These are phyloP conservation scores for Sialia sialis DNA, from an alignment of 2,113 vertebrate species.

Conservation along the genomic window DNA sequence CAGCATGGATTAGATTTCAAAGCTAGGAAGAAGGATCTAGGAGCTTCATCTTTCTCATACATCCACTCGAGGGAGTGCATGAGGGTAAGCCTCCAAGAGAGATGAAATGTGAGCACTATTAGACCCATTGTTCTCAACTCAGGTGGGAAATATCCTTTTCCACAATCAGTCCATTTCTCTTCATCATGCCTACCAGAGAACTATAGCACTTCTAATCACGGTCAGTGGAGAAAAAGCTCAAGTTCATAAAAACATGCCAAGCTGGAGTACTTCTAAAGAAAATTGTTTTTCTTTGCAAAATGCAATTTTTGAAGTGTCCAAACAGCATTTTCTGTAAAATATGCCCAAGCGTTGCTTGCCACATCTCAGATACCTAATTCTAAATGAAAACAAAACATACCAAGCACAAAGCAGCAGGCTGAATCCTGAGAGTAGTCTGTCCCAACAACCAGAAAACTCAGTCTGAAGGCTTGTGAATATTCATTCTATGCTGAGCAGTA, in stretches of 20 bases:
- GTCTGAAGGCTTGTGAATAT: background rate
- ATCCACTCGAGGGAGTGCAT: background rate
- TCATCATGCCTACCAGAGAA: background rate
- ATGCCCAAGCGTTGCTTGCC: background rate
- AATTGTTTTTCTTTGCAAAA: background rate
- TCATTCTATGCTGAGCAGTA: background rate
- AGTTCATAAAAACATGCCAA: background rate
- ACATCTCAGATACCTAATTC: background rate
- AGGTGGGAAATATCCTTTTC: background rate
- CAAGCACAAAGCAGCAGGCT: background rate
- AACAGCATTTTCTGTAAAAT: background rate
- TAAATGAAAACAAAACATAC: slow-evolving; percentile 1
- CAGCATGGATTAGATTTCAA: background rate
- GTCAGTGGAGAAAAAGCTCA: background rate
- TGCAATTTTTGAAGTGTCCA: background rate
- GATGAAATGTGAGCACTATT: background rate
- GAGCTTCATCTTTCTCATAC: background rate
- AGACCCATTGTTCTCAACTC: background rate
- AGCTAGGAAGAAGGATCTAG: background rate
- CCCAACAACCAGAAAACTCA: background rate
- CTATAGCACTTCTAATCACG: background rate
- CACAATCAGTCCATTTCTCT: background rate
- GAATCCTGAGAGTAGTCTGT: background rate
- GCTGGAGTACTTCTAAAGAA: background rate
- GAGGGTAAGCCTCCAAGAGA: background rate